Evolutionary conservation across 2,113 vertebrate genomes (phyloP), one percentile per base, ranked within the genome.

Genomic region (Cariama cristata): DNA sequence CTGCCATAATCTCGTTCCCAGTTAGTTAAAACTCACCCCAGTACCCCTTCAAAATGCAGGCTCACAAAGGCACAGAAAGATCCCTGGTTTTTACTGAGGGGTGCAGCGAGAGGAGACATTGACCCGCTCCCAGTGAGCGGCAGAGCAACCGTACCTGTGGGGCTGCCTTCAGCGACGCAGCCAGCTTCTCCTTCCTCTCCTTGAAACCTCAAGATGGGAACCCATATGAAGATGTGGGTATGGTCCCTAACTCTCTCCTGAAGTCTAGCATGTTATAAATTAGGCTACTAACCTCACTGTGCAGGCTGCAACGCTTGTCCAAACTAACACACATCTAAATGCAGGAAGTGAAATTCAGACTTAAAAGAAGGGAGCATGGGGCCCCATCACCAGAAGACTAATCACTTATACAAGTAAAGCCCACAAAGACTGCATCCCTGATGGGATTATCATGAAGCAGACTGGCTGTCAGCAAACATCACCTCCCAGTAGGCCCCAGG

Each of bases 61-160:
- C 22, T 63, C 35, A 77, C 44, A 82, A 62, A 62, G 59, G 20
- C 87, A 93, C 12, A 14, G 33, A 60, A n/a, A n/a, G 23, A 68
- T 59, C 27, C 32, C 33, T 12, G 4, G 0, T 47, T 80, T 89
- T 63, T 9, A 49, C 30, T 30, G 40, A 59, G 63, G 60, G 24
- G 21, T 1, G 2, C 44, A 58, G 13, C 4, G 6, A 93, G n/a
- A 52, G 12, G 50, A 55, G 58, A 14, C 9, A 17, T 3, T 49
- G 52, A 58, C 47, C 20, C 2, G 0, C 27, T 74, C 40, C 69
- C 1, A 4, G 33, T 19, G 21, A 86, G 32, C 3, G 1, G 28
- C 12, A 45, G 30, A 72, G 18, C 0, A 0, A 49, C 38, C 40
- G 30, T 22, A 24, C 12, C 62, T 50, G 14, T 0, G 1, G 60